Conservation (phyloP, 92 coral and sea anemone species). For the Scolanthus callimorphus region DNA sequence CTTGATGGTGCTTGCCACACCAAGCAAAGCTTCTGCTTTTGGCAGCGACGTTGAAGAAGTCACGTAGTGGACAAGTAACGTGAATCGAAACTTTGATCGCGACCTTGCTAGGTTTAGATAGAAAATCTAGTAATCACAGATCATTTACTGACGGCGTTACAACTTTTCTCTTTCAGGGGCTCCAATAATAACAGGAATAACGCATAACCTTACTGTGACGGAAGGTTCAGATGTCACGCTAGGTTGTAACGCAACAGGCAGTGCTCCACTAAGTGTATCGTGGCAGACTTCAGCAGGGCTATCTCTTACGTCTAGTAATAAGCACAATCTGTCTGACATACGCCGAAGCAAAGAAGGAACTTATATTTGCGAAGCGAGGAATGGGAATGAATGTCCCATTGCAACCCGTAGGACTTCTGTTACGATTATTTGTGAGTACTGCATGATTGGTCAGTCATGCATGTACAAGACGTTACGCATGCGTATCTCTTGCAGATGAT, state of each 20-base stretch:
- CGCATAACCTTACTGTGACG: conserved; percentile 7
- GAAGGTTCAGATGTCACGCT: conserved; percentile 22
- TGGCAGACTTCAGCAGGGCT: conserved; percentile 21
- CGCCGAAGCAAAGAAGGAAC: conserved; percentile 15
- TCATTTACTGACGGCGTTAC: neutral
- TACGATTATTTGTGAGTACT: conserved; percentile 7
- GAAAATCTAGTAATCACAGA: neutral
- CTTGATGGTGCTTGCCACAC: too few relatives aligned
- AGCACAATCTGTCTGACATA: neutral
- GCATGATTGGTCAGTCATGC: too few relatives aligned
- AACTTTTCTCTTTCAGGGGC: conserved; percentile 4
- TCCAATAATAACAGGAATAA: conserved; percentile 4
- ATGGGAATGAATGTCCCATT: conserved; percentile 32
- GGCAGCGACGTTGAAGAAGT: too few relatives aligned
- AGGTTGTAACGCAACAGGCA: conserved; percentile 38
- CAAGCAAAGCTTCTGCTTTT: too few relatives aligned
- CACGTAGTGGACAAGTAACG: too few relatives aligned
- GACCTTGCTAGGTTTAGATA: too few relatives aligned
- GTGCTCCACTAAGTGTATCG: conserved; percentile 22
- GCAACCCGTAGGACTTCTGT: neutral
- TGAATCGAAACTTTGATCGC: too few relatives aligned
- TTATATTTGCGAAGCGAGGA: conserved; percentile 25
- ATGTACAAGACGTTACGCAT: too few relatives aligned
- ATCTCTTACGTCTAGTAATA: neutral
- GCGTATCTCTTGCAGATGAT: too few relatives aligned